phyloP scores from a whole-genome alignment of 2,113 vertebrate genomes.

The Oreochromis tanganicae region DNA sequence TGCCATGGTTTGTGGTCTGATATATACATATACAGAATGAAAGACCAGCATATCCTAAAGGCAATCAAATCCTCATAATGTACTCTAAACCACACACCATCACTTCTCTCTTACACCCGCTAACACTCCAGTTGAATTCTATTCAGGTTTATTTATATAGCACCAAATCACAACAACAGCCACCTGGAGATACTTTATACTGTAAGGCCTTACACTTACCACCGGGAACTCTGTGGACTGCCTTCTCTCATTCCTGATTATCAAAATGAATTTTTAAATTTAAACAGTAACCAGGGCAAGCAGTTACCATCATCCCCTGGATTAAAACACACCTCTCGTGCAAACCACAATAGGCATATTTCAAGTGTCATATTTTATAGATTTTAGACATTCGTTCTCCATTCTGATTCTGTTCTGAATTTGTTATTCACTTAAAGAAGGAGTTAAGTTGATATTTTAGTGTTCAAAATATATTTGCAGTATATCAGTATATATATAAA shows the following conservation, averaged over 20 bases:
- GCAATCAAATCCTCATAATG: background rate
- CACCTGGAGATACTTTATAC: background rate
- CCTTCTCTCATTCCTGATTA: background rate
- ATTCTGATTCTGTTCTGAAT: background rate
- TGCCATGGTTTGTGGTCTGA: background rate
- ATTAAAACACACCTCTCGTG: background rate
- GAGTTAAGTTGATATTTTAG: background rate
- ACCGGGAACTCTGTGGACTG: background rate
- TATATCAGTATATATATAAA: background rate
- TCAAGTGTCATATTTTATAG: background rate
- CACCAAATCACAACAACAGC: background rate
- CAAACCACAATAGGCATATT: background rate
- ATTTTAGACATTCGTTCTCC: background rate
- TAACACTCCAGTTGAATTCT: background rate
- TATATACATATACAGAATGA: background rate
- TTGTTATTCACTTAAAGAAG: background rate
- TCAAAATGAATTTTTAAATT: background rate
- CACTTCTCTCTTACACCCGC: background rate
- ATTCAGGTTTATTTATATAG: background rate
- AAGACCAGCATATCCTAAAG: background rate
- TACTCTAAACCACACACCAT: background rate
- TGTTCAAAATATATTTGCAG: background rate
- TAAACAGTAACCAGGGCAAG: background rate
- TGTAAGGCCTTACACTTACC: background rate
- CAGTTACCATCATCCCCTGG: background rate